Percentiles rank a stretch among this genome's conserved stretches.
Evolutionary conservation across 2,113 vertebrate genomes (phyloP).

Genomic region (Tauraco erythrolophus): DNA sequence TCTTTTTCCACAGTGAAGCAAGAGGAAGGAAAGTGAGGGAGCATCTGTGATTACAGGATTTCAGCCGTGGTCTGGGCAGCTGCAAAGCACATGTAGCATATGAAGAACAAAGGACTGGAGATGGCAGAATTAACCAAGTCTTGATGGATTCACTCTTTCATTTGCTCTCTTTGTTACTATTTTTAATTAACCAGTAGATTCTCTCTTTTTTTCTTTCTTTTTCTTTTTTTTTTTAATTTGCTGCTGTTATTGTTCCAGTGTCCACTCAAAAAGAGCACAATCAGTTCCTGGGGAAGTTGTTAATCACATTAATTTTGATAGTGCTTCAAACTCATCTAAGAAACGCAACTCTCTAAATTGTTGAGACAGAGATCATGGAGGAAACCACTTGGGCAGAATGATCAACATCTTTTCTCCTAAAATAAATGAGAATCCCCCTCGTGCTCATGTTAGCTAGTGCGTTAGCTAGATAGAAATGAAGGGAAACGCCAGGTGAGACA

Average conservation of each 20-base stretch:
- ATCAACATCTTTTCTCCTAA: background rate
- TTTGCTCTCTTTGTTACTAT: conserved; percentile 11
- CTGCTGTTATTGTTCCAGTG: background rate
- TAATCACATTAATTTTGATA: background rate
- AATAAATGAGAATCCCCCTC: background rate
- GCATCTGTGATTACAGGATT: conserved; percentile 7
- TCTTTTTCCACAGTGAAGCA: background rate
- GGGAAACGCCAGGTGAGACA: background rate
- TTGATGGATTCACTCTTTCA: conserved; percentile 1
- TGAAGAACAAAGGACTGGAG: conserved; percentile 17
- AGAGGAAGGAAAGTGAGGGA: background rate
- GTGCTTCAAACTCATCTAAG: background rate
- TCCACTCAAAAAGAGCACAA: background rate
- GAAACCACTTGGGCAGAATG: background rate
- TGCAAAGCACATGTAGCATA: background rate
- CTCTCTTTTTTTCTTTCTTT: background rate
- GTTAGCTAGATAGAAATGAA: background rate
- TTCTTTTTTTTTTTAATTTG: background rate
- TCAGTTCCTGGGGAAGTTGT: background rate
- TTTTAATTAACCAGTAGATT: conserved; percentile 2
- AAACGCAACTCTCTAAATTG: background rate
- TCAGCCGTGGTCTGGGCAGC: conserved; percentile 2
- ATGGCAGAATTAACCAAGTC: conserved; percentile 1
- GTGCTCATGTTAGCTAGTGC: background rate
- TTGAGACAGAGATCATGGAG: background rate